Percentiles rank a stretch among this genome's conserved stretches.
Conservation (phyloP, 2,888 invertebrate genomes). For the Nomada ferruginata region DNA sequence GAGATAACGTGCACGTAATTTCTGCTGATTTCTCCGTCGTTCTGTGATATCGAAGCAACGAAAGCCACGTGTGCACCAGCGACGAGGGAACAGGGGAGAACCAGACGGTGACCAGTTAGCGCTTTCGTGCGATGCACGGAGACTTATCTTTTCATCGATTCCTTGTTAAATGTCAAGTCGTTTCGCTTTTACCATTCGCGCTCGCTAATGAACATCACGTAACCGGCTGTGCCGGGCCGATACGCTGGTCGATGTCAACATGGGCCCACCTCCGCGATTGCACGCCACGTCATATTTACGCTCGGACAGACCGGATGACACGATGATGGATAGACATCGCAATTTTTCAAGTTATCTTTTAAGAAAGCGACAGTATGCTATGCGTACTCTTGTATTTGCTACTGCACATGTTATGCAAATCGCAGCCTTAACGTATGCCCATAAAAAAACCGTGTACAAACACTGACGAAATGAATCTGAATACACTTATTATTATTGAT, state of each 20-base stretch:
- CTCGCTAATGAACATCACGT: conserved; percentile 70
- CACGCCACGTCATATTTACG: conserved; percentile 59
- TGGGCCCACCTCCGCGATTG: conserved; percentile 32
- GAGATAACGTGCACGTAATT: conserved; percentile 48
- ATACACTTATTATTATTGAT: no score
- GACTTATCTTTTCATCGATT: conserved; percentile 73
- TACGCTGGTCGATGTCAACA: conserved; percentile 41
- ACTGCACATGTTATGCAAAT: neutral
- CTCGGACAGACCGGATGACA: conserved; percentile 22
- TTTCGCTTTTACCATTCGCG: conserved; percentile 70
- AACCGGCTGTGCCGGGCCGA: conserved; percentile 53
- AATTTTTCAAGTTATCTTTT: conserved; percentile 41
- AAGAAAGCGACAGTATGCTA: conserved; percentile 9
- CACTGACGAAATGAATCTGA: neutral
- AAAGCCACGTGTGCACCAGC: conserved; percentile 25
- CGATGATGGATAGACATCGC: conserved; percentile 58
- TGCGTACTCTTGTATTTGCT: neutral
- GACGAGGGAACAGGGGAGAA: conserved; percentile 10
- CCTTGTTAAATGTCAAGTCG: conserved; percentile 73
- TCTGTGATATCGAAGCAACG: conserved; percentile 37
- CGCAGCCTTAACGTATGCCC: neutral
- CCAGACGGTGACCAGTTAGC: conserved; percentile 57
- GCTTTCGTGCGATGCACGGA: conserved; percentile 66
- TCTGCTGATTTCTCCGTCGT: conserved; percentile 46
- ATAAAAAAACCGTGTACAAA: neutral